Evolutionary conservation across 2,888 invertebrate genomes (phyloP).

Genomic region (Chydorus sphaericus): DNA sequence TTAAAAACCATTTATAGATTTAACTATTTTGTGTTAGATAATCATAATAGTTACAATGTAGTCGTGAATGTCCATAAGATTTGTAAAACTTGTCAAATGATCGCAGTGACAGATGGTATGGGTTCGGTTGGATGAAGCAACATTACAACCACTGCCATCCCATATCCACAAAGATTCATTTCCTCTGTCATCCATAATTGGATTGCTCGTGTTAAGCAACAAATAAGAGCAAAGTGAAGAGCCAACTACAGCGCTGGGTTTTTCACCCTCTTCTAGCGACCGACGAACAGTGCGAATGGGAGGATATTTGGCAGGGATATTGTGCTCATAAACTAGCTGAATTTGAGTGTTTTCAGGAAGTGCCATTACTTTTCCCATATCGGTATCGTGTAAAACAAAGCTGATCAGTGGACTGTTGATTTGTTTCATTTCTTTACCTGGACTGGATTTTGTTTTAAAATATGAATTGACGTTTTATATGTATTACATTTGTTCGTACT

Average conservation of each 20-base stretch:
- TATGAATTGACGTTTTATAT: no score
- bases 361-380: no score
- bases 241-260: conserved; percentile 14
- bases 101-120: conserved; percentile 28
- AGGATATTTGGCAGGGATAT: not conserved
- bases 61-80: conserved; percentile 28
- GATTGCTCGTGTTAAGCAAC: not conserved
- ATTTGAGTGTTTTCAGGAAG: no score
- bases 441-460: no score
- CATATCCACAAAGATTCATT: conserved; percentile 16
- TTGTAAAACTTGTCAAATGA: conserved; percentile 30
- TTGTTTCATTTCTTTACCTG: no score
- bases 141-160: conserved; percentile 22
- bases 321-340: conserved; percentile 9
- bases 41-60: conserved; percentile 21
- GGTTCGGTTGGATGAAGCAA: conserved; percentile 24
- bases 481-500: no score
- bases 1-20: no score
- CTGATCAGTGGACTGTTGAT: no score
- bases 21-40: not conserved
- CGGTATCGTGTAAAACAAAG: no score
- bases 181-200: not conserved
- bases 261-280: conserved; percentile 14
- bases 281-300: conserved; percentile 9
- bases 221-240: conserved; percentile 4